Base-by-base conservation (phyloP, 1,140 invertebrate species). In the Zaprionus inermis region DNA sequence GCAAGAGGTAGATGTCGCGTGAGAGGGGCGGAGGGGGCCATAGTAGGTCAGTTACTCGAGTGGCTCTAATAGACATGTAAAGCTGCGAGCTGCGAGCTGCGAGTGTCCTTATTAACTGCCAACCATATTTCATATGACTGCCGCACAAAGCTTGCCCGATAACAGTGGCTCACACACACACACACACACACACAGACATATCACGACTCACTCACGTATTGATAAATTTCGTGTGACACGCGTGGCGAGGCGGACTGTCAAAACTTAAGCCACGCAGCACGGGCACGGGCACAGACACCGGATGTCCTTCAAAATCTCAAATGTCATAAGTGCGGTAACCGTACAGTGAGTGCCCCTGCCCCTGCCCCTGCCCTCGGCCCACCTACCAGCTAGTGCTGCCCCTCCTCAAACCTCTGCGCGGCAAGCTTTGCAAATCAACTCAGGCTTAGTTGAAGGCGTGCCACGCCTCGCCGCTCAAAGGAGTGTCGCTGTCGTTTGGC, bases 361-460 rank as follows among this genome's bases (percentile, higher is more conserved):
- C 7, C 18, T 5, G n/a, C n/a, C n/a, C n/a, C n/a, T n/a, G n/a
- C n/a, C n/a, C n/a, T n/a, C n/a, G n/a, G n/a, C n/a, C n/a, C n/a
- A n/a, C n/a, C n/a, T n/a, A n/a, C 12, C 20, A 28, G 3, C 24
- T 28, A 28, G n/a, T 30, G 3, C 16, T 14, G 2, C 22, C 11
- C 7, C 18, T 5, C 11, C 20, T 9, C 56, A 20, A 18, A 22
- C 18, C 22, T n/a, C n/a, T n/a, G n/a, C n/a, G 1, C 65, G 16
- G 9, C 49, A n/a, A 72, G 79, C 83, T 86, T 86, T 88, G 70
- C 83, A 86, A 86, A 86, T 86, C 83, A 86, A 83, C 76, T 83
- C 68, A 60, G 70, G 82, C 82, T 86, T 73, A 73, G 68, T 46
- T 22, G 67, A 76, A 70, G 68, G 54, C 60, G 72, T 38, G 61